Conservation (phyloP, 2,888 invertebrate genomes). For the Eremobia ochroleuca region DNA sequence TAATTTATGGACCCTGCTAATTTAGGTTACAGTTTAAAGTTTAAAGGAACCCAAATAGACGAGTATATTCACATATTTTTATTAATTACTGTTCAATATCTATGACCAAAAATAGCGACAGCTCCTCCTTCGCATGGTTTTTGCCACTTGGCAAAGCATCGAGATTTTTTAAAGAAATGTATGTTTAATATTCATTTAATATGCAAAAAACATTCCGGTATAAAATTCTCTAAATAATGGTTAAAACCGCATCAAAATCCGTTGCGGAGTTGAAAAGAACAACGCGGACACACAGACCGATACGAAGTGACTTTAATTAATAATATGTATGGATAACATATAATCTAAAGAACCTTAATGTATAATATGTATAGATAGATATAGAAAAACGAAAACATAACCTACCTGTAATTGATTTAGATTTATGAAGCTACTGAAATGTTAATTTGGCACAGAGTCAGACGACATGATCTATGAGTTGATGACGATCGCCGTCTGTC, state of each 20-base stretch:
- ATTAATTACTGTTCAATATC: neutral
- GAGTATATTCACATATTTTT: neutral
- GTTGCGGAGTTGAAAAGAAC: neutral
- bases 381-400: neutral
- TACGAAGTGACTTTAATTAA: too few species aligned
- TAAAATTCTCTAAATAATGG: neutral
- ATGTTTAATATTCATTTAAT: neutral
- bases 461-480: neutral
- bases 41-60: neutral
- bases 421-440: too few species aligned
- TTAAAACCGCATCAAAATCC: neutral
- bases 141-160: neutral
- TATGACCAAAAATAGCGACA: neutral
- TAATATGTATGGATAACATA: too few species aligned
- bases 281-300: too few species aligned
- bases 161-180: neutral
- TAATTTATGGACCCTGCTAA: constrained; percentile 14
- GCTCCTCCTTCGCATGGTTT: neutral
- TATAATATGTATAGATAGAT: neutral
- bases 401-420: neutral
- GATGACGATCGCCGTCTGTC: neutral
- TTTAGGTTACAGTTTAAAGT: neutral
- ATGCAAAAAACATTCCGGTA: neutral
- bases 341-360: too few species aligned
- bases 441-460: neutral